Conservation (phyloP, 2,113 vertebrate species). For the Nematolebias whitei region DNA sequence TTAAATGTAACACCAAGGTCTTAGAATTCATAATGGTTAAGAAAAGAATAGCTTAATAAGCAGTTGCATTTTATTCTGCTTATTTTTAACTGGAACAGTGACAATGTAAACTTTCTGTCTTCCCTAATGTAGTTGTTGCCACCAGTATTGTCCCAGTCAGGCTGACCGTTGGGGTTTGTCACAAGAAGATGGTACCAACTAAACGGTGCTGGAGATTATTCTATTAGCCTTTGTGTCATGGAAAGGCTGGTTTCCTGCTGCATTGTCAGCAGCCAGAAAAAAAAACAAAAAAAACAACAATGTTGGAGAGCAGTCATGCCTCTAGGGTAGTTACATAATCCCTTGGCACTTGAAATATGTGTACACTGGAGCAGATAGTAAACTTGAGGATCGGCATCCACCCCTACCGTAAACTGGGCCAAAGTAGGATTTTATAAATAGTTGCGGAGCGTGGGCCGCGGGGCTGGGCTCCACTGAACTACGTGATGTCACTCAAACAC, state of each 20-base stretch:
- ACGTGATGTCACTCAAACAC: conserved; percentile 73
- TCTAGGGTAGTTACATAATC: conserved; percentile 72
- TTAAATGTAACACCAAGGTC: conserved; percentile 12
- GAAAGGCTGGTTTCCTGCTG: conserved; percentile 39
- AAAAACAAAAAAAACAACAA: too few relatives aligned
- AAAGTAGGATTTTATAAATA: conserved; percentile 80
- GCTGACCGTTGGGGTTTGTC: conserved; percentile 23
- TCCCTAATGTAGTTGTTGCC: conserved; percentile 22
- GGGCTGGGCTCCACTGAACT: conserved; percentile 69
- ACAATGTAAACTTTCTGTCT: conserved; percentile 14
- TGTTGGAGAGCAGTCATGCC: conserved; percentile 60
- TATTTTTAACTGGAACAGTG: conserved; percentile 13
- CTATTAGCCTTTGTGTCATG: conserved; percentile 30
- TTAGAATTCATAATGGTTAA: conserved; percentile 5
- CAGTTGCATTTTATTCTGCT: conserved; percentile 16
- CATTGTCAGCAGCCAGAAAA: conserved; percentile 54
- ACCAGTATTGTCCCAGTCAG: conserved; percentile 20
- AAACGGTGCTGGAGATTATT: conserved; percentile 30
- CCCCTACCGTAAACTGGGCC: conserved; percentile 72
- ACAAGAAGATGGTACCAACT: conserved; percentile 42
- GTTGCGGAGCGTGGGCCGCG: conserved; percentile 75
- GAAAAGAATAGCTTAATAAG: conserved; percentile 45
- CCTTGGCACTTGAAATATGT: conserved; percentile 69
- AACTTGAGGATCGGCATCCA: conserved; percentile 71
- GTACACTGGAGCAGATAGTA: conserved; percentile 71